Evolutionary conservation across 2,113 vertebrate species (phyloP).

Genomic region (Formicarius rufipectus): DNA sequence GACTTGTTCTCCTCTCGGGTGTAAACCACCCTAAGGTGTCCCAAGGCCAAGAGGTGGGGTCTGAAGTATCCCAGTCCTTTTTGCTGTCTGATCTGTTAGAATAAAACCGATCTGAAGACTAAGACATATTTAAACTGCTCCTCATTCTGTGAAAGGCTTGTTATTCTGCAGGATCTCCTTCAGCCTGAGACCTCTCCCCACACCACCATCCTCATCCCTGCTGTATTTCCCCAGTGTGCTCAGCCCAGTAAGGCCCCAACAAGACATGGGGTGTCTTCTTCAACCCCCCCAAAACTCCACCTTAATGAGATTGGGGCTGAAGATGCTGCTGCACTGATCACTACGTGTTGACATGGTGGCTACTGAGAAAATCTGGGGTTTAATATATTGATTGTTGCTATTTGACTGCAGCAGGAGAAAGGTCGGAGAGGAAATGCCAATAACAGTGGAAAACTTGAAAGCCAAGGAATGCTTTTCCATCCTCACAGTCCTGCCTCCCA

Average conservation of each 20-base stretch:
- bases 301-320: neutral
- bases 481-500: fast-evolving
- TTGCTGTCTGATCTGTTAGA: neutral
- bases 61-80: neutral
- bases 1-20: neutral
- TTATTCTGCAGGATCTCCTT: neutral
- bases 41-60: neutral
- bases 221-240: neutral
- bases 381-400: neutral
- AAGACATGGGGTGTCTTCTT: neutral
- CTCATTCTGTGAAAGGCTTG: neutral
- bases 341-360: fast-evolving
- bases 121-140: fast-evolving
- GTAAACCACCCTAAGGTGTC: neutral
- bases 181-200: neutral
- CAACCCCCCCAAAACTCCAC: neutral
- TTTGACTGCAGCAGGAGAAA: constrained; percentile 6
- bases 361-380: neutral
- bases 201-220: fast-evolving
- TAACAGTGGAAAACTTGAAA: neutral
- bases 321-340: neutral
- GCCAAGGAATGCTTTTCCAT: neutral
- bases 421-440: neutral
- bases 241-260: fast-evolving
- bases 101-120: neutral